Conservation (phyloP, 2,797 vertebrate species). For the Poeciliopsis infans region DNA sequence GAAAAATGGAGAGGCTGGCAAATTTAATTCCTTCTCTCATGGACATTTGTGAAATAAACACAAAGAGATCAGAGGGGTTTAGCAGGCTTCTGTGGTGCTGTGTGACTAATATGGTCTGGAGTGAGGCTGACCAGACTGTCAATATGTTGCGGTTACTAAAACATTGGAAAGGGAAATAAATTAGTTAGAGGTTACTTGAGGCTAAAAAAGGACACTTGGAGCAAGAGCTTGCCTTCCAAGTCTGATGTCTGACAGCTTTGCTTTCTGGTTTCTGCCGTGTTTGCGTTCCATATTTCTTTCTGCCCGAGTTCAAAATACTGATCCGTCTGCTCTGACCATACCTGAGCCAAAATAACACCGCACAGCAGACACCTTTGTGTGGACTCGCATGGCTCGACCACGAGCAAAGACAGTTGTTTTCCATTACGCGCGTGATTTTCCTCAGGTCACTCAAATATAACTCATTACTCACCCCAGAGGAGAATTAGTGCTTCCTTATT, state of each 20-base stretch:
- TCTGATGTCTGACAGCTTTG: constrained; percentile 13
- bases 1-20: constrained; percentile 62
- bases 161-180: constrained; percentile 51
- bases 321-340: constrained; percentile 27
- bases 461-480: constrained; percentile 49
- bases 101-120: constrained; percentile 73
- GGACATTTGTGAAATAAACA: constrained; percentile 72
- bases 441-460: constrained; percentile 50
- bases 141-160: constrained; percentile 68
- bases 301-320: constrained; percentile 27
- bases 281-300: constrained; percentile 6
- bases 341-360: constrained; percentile 33
- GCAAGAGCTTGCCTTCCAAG: constrained; percentile 12
- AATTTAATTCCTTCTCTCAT: constrained; percentile 67
- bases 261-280: constrained; percentile 19
- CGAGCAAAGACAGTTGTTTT: constrained; percentile 50
- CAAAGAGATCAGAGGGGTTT: constrained; percentile 38
- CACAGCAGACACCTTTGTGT: constrained; percentile 15
- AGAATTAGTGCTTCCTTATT: constrained; percentile 61
- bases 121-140: constrained; percentile 64
- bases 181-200: constrained; percentile 44
- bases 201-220: constrained; percentile 30
- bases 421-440: constrained; percentile 50
- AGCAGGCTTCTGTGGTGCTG: constrained; percentile 46
- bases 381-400: constrained; percentile 11